Evolutionary conservation across 2,797 vertebrate species (phyloP), one percentile per base, ranked within the genome.

Genomic region (Melopsittacus undulatus): DNA sequence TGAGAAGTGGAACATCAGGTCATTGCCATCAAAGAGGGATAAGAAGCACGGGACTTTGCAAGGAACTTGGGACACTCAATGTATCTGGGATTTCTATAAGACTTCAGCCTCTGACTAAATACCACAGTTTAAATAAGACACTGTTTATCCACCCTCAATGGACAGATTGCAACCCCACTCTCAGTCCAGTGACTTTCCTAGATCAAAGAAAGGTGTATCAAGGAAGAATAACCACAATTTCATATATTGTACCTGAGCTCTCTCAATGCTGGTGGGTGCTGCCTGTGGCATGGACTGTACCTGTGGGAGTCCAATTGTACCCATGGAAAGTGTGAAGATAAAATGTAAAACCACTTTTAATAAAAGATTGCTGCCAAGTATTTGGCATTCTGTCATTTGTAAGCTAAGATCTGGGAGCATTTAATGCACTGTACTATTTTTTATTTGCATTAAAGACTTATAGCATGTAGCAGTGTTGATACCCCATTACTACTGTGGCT

Each of bases 21-120:
- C 20, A 0, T 29, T 10, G 49, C 38, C 11, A 3, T 67, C 52
- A 56, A 9, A 46, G 32, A 57, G 80, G 62, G 43, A 4, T 6
- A 7, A 40, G 49, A 9, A 15, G n/a, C 0, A 3, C 4, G n/a
- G 36, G 59, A 63, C 18, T 34, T 48, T 4, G 0, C 2, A 3
- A 40, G 32, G 45, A 10, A 9, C 7, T 12, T 5, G 20, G 23
- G 11, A n/a, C 4, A 22, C 40, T 32, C 32, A 1, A 1, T 26
- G 3, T 11, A 10, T 7, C 30, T 24, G 22, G 40, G 52, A 61
- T 15, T 15, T 3, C 4, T 16, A 20, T 10, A 29, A 57, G n/a
- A 9, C 62, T 62, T 83, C 62, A 75, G 68, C n/a, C 68, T 56
- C 54, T 2, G 22, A 15, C 43, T 66, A 14, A 23, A 32, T 2